A percentile compares a stretch with the other conserved stretches of the same genome.
Conservation (phyloP, 1,140 invertebrate genomes). For the Lepidurus apus region DNA sequence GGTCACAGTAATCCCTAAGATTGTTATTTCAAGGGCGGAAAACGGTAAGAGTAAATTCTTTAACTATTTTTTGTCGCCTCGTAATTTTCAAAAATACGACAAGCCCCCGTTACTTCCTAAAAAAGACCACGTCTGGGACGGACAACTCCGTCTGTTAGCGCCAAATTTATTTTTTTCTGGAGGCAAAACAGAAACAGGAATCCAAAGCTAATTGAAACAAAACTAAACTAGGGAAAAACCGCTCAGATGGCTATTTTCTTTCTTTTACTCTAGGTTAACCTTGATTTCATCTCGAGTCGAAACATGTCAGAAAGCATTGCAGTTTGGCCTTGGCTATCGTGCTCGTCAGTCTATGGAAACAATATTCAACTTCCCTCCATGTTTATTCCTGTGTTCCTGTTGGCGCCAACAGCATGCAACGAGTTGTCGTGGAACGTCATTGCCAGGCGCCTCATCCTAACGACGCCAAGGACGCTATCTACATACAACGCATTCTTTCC, state of each 20-base stretch:
- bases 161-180: too few relatives aligned
- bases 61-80: not conserved
- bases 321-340: not conserved
- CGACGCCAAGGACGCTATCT: conserved; percentile 20
- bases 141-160: too few relatives aligned
- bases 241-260: not conserved
- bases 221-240: not conserved
- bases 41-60: not conserved
- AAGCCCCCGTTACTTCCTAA: not conserved
- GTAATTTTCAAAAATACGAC: not conserved
- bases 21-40: not conserved
- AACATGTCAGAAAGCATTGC: not conserved
- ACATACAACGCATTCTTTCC: conserved; percentile 9
- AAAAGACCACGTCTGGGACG: not conserved
- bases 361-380: not conserved
- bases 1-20: conserved; percentile 6
- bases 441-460: not conserved
- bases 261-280: not conserved
- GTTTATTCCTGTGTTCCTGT: not conserved
- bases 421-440: conserved; percentile 9
- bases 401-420: not conserved
- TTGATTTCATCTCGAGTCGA: not conserved
- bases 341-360: not conserved
- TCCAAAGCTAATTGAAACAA: not conserved
- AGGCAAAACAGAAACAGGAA: not conserved